A percentile compares a stretch with the other conserved stretches of the same genome.
These are phyloP conservation scores for Apodemia mormo DNA, from an alignment of 2,888 invertebrate genomes.

Conservation along the genomic window DNA sequence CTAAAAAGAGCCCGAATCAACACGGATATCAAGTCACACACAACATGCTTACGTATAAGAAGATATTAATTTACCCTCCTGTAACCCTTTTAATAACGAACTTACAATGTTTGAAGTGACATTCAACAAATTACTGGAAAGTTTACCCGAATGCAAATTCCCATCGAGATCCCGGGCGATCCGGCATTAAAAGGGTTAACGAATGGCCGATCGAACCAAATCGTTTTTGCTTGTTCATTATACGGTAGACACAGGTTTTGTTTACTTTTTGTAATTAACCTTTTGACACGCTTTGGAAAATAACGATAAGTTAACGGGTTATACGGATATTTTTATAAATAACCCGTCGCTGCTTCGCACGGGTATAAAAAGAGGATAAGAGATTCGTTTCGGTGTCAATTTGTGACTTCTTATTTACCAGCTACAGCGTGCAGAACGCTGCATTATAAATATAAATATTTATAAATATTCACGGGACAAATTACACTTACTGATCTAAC, in stretches of 20 bases:
- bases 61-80: not conserved
- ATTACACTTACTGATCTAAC: no score
- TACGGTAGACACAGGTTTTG: not conserved
- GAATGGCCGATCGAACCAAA: slow-evolving; percentile 6
- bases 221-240: not conserved
- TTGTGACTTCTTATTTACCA: no score
- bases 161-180: not conserved
- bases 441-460: no score
- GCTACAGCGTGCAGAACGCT: no score
- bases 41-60: not conserved
- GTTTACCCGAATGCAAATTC: not conserved
- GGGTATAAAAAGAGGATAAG: no score
- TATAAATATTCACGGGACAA: no score
- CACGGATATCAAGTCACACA: no score
- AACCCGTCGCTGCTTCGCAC: no score
- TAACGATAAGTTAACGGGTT: not conserved
- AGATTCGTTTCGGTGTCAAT: no score
- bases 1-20: no score
- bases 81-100: slow-evolving; percentile 1
- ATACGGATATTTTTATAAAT: no score
- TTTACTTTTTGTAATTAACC: slow-evolving; percentile 6
- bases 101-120: not conserved
- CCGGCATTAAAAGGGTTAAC: slow-evolving; percentile 8
- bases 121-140: not conserved
- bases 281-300: slow-evolving; percentile 1